phyloP scores from a whole-genome alignment of 2,888 invertebrate species.

The Calameuta idolon region DNA sequence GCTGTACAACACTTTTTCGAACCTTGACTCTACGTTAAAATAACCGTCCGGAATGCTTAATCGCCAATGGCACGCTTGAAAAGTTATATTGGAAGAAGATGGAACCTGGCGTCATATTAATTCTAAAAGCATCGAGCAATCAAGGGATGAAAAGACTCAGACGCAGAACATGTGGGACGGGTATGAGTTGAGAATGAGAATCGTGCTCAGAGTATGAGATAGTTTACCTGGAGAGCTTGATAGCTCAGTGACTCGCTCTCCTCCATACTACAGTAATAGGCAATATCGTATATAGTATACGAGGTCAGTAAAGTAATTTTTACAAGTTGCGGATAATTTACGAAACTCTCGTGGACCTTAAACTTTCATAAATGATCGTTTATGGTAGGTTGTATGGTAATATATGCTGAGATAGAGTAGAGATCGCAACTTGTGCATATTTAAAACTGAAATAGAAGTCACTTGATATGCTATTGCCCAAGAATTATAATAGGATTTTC shows the following conservation, averaged over 20 bases:
- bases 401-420: neutral
- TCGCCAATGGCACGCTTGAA: neutral
- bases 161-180: neutral
- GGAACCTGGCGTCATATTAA: neutral
- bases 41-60: neutral
- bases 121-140: neutral
- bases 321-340: neutral
- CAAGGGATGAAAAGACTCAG: neutral
- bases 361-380: neutral
- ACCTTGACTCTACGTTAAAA: neutral
- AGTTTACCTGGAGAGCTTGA: neutral
- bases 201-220: neutral
- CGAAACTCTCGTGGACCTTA: neutral
- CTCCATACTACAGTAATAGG: neutral
- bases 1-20: neutral
- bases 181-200: neutral
- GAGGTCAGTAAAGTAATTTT: too few relatives aligned
- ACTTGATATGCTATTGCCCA: neutral
- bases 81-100: neutral
- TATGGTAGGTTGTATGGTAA: neutral
- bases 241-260: neutral
- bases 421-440: neutral
- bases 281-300: neutral
- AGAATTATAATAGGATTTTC: neutral
- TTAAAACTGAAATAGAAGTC: neutral